Evolutionary conservation across 2,797 vertebrate genomes (phyloP).

Genomic region (Mycteria americana): DNA sequence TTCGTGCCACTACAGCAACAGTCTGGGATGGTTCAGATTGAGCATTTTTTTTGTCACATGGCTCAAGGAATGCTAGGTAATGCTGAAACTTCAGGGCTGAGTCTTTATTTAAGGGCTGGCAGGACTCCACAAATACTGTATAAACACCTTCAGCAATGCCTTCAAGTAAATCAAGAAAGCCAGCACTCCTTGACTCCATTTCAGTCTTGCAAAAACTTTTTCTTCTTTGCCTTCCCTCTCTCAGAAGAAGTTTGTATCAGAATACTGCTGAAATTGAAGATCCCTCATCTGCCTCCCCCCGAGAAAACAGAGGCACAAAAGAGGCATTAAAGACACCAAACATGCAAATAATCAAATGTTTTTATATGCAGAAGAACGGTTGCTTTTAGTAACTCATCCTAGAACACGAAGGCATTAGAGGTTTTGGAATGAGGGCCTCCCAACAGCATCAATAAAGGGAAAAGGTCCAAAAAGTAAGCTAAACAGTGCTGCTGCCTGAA

Average conservation of each 20-base stretch:
- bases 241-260: conserved; percentile 45
- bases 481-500: conserved; percentile 63
- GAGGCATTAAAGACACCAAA: conserved; percentile 40
- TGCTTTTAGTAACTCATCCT: conserved; percentile 69
- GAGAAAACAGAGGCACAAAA: conserved; percentile 52
- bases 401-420: conserved; percentile 46
- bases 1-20: background rate
- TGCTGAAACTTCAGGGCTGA: background rate
- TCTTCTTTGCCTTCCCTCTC: background rate
- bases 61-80: background rate
- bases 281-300: background rate
- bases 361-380: conserved; percentile 57
- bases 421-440: conserved; percentile 63
- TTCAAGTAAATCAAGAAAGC: background rate
- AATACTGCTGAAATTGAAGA: conserved; percentile 51
- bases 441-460: conserved; percentile 68
- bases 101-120: conserved; percentile 3
- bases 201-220: conserved; percentile 30
- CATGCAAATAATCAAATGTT: conserved; percentile 56
- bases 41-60: background rate
- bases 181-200: background rate
- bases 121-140: background rate
- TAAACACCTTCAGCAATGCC: conserved; percentile 31
- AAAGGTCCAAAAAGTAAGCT: conserved; percentile 64
- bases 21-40: background rate